phyloP scores from a whole-genome alignment of 2,888 invertebrate genomes.

The Dichetophora obliterata region DNA sequence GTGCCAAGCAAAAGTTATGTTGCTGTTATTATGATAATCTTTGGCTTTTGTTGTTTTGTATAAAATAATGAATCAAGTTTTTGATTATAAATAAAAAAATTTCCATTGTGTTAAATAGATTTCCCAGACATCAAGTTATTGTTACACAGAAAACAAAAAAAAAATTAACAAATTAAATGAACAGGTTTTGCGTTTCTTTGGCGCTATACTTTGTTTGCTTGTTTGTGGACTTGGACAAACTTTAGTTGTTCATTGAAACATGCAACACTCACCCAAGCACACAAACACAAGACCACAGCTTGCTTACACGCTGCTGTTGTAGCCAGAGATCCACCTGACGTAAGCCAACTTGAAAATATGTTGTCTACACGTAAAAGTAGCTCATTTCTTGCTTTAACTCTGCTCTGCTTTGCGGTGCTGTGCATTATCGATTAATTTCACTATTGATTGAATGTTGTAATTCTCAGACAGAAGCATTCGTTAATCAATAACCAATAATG shows the following conservation, averaged over 20 bases:
- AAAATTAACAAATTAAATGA: neutral
- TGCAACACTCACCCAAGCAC: neutral
- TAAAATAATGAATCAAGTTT: slow-evolving; percentile 14
- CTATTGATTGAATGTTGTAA: too few relatives aligned
- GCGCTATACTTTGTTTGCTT: neutral
- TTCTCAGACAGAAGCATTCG: too few relatives aligned
- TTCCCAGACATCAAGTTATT: neutral
- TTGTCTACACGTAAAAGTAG: too few relatives aligned
- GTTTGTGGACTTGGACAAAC: neutral
- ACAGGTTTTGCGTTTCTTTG: neutral
- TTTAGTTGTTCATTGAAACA: neutral
- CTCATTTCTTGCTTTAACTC: too few relatives aligned
- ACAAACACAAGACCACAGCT: neutral
- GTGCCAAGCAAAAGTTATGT: slow-evolving; percentile 5
- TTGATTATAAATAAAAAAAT: neutral
- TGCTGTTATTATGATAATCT: neutral
- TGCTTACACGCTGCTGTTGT: neutral
- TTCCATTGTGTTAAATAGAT: neutral
- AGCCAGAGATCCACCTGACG: neutral
- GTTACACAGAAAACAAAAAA: too few relatives aligned
- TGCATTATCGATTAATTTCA: too few relatives aligned
- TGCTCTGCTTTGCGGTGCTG: too few relatives aligned
- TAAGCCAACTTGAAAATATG: neutral
- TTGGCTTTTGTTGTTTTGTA: neutral
- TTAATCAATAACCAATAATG: too few relatives aligned